These are phyloP conservation scores for Andricus quercusramuli DNA, from an alignment of 2,888 invertebrate genomes.

Conservation along the genomic window DNA sequence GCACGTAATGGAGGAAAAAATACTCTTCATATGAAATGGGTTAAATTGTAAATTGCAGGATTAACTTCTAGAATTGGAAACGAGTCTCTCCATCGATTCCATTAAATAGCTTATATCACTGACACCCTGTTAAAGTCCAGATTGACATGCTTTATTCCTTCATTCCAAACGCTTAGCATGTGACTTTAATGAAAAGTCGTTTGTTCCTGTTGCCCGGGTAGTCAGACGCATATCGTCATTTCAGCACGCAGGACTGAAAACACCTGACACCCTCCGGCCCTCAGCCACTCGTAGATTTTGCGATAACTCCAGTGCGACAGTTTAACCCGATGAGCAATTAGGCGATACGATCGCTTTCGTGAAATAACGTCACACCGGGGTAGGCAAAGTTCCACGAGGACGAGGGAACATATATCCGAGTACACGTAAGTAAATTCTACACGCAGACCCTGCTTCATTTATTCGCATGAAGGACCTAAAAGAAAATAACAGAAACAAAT, in stretches of 20 bases:
- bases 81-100: not conserved
- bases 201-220: conserved; percentile 50
- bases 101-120: conserved; percentile 10
- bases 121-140: conserved; percentile 13
- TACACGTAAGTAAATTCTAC: conserved; percentile 18
- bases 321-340: conserved; percentile 76
- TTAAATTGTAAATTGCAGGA: not conserved
- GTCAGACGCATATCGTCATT: conserved; percentile 47
- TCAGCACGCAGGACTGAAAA: conserved; percentile 54
- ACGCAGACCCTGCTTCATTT: not conserved
- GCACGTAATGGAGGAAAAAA: too few species aligned
- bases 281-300: conserved; percentile 67
- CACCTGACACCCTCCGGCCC: conserved; percentile 53
- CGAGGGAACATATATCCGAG: conserved; percentile 44
- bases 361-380: conserved; percentile 71
- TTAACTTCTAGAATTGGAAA: not conserved
- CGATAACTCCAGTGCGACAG: conserved; percentile 72
- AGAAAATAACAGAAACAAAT: not conserved
- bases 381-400: conserved; percentile 43
- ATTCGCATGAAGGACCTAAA: not conserved
- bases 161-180: conserved; percentile 11
- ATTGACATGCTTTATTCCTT: not conserved
- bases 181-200: conserved; percentile 42
- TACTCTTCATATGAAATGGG: not conserved
- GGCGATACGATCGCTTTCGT: conserved; percentile 73